Base-by-base conservation (phyloP, 2,888 invertebrate species). In the Lasioglossum lativentre region DNA sequence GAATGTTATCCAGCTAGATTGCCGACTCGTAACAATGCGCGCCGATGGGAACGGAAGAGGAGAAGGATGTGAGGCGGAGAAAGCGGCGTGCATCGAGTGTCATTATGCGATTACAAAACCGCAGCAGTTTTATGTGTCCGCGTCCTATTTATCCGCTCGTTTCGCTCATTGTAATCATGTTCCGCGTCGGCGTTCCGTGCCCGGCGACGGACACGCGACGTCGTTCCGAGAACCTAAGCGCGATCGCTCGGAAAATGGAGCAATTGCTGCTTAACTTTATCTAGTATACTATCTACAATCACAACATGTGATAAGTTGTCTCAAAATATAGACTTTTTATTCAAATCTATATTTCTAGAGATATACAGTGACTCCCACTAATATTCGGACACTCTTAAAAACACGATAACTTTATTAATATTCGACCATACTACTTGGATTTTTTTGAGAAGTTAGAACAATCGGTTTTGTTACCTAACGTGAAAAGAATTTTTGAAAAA, bases 1-100 rank as follows among this genome's bases (percentile, higher is more conserved):
- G 23, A 23, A 23, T 52, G 52, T 23, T 52, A 52, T 52, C 3
- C 52, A 52, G 42, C 52, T 6, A 6, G 27, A 59, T 59, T 27
- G 59, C 27, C 71, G 72, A 14, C 70, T 81, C 81, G 85, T 78
- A 78, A 86, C 76, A 75, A 76, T 19, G 59, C 23, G 23, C n/a
- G 68, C 6, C n/a, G 38, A 38, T 23, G 34, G 34, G 34, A 30
- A 34, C 30, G 19, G 16, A 66, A 30, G 30, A 16, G 45, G 30
- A 12, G 30, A 5, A 63, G 63, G 14, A 27, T 16, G 63, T 19
- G 63, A 63, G 30, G 30, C 19, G 30, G 66, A 66, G 66, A 66
- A 34, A 66, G 66, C 19, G 30, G 63, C 27, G 45, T 68, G 66
- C 45, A 63, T 77, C 81, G 74, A 78, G 70, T 74, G 83, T 84